phyloP scores from a whole-genome alignment of 2,113 vertebrate genomes.

The Nycticebus coucang region DNA sequence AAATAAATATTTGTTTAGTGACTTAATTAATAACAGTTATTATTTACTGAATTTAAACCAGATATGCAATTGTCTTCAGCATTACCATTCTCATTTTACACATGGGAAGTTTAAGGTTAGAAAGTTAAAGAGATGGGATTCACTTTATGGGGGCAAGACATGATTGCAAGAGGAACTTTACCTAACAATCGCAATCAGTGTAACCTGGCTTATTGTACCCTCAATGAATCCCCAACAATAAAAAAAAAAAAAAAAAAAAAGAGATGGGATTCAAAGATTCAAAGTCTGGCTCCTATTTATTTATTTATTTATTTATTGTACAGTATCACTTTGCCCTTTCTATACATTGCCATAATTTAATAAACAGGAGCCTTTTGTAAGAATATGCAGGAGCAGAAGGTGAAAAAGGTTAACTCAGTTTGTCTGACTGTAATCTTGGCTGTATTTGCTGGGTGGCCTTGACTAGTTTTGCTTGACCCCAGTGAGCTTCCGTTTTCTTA shows the following conservation, averaged over 20 bases:
- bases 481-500: background rate
- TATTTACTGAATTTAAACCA: conserved; percentile 13
- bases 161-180: too few relatives aligned
- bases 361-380: background rate
- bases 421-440: background rate
- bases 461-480: background rate
- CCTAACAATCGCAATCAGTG: too few relatives aligned
- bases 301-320: background rate
- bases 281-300: background rate
- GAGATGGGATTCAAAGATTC: background rate
- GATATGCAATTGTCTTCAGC: background rate
- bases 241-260: too few relatives aligned
- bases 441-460: background rate
- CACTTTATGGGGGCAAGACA: too few relatives aligned
- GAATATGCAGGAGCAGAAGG: background rate
- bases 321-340: background rate
- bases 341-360: background rate
- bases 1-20: conserved; percentile 56
- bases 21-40: conserved; percentile 34
- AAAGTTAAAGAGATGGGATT: background rate
- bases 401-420: background rate
- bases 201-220: too few relatives aligned
- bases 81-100: background rate
- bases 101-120: background rate
- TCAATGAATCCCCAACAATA: too few relatives aligned